Percentiles rank a stretch among this genome's conserved stretches.
These are phyloP conservation scores for Oithona nana DNA, from an alignment of 2,888 invertebrate species.

Conservation along the genomic window DNA sequence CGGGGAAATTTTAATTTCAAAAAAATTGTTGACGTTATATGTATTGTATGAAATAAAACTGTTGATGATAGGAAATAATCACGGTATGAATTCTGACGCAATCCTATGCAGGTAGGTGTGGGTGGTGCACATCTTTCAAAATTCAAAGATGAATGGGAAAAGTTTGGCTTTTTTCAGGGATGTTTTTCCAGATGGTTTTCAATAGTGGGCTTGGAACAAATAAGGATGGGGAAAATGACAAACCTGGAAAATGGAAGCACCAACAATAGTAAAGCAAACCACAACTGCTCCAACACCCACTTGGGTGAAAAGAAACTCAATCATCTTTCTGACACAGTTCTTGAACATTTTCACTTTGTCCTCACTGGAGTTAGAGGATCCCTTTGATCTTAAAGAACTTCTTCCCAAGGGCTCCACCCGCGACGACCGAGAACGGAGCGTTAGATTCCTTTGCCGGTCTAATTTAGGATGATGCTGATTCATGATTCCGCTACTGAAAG, in stretches of 20 bases:
- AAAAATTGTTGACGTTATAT: no score
- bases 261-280: slow-evolving; percentile 65
- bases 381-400: slow-evolving; percentile 19
- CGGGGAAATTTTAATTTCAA: no score
- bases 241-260: slow-evolving; percentile 33
- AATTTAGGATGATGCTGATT: neutral
- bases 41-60: no score
- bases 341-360: slow-evolving; percentile 56
- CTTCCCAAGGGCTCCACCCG: slow-evolving; percentile 1
- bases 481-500: neutral
- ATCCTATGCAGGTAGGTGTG: no score
- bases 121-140: no score
- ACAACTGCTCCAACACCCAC: slow-evolving; percentile 64
- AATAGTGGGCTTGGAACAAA: no score
- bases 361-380: slow-evolving; percentile 33
- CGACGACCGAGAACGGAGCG: neutral
- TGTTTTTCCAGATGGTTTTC: no score
- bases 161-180: no score
- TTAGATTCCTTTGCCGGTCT: neutral
- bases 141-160: no score
- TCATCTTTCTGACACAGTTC: slow-evolving; percentile 62
- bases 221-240: no score
- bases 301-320: slow-evolving; percentile 74
- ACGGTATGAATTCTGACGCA: no score
- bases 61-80: no score